phyloP scores from a whole-genome alignment of 2,113 vertebrate genomes.

The Alligator sinensis region DNA sequence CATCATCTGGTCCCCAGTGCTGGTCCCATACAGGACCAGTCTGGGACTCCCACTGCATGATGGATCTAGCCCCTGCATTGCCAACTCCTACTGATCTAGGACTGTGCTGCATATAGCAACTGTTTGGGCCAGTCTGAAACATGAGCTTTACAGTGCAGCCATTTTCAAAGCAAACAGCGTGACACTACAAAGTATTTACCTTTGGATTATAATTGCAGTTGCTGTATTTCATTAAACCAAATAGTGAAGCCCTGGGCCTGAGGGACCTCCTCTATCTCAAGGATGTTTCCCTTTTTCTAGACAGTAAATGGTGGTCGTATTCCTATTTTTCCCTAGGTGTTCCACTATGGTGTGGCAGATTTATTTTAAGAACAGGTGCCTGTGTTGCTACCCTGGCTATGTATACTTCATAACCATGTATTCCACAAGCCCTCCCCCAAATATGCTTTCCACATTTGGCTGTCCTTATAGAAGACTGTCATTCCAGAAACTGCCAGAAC shows the following conservation, averaged over 20 bases:
- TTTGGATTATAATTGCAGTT: constrained; percentile 65
- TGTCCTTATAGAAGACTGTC: neutral
- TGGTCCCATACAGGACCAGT: too few relatives aligned
- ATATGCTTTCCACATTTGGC: neutral
- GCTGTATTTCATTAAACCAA: constrained; percentile 41
- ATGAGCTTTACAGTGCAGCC: constrained; percentile 48
- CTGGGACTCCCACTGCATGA: too few relatives aligned
- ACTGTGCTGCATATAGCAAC: constrained; percentile 43
- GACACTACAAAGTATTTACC: constrained; percentile 36
- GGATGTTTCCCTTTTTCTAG: neutral
- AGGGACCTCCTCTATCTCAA: neutral
- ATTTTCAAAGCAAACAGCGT: constrained; percentile 62
- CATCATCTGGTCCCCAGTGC: too few relatives aligned
- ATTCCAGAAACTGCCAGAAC: neutral
- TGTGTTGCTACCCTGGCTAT: neutral
- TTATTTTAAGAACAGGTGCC: neutral
- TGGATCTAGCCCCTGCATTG: too few relatives aligned
- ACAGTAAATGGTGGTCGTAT: neutral
- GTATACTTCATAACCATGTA: neutral
- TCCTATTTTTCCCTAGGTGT: neutral
- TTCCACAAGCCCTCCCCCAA: neutral
- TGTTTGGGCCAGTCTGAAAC: constrained; percentile 70
- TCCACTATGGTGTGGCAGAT: neutral
- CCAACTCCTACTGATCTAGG: too few relatives aligned
- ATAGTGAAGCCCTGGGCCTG: neutral